Conservation (phyloP, 1,140 invertebrate genomes). For the Drepana arcuata region DNA sequence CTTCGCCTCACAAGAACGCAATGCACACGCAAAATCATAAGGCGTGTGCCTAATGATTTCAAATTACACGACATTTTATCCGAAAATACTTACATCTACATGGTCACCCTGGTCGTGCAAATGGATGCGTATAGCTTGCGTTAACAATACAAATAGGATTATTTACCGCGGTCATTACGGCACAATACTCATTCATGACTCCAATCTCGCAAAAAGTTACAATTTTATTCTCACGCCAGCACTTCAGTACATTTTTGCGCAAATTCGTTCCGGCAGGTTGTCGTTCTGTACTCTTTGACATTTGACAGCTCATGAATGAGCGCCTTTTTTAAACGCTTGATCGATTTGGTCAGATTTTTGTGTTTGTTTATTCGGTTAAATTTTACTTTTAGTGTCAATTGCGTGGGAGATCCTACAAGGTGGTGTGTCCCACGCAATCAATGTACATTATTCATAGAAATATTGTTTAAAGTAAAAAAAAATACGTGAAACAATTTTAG, state of each 20-base stretch:
- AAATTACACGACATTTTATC: too few relatives aligned
- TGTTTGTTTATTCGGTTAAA: constrained; percentile 41
- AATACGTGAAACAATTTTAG: too few relatives aligned
- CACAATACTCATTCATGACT: constrained; percentile 47
- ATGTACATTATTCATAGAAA: too few relatives aligned
- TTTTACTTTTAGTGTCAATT: constrained; percentile 24
- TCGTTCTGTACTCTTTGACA: constrained; percentile 24
- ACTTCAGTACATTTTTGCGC: constrained; percentile 25
- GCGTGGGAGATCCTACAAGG: constrained; percentile 15
- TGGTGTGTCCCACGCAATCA: constrained; percentile 42
- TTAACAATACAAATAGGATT: constrained; percentile 54
- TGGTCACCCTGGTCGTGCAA: constrained; percentile 27
- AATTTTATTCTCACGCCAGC: constrained; percentile 42
- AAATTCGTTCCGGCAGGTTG: constrained; percentile 43
- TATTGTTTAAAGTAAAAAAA: too few relatives aligned
- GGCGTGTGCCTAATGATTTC: too few relatives aligned
- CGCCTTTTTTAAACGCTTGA: constrained; percentile 45
- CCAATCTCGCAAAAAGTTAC: too few relatives aligned
- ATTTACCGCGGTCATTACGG: constrained; percentile 55
- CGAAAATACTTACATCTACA: too few relatives aligned
- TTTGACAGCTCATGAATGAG: constrained; percentile 25
- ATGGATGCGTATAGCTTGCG: constrained; percentile 23
- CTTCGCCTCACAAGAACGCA: too few relatives aligned
- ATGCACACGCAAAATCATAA: too few relatives aligned
- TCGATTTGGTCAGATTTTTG: constrained; percentile 57